Percentiles rank a stretch among this genome's conserved stretches.
phyloP scores from a whole-genome alignment of 1,140 invertebrate genomes.

The Pissodes strobi region DNA sequence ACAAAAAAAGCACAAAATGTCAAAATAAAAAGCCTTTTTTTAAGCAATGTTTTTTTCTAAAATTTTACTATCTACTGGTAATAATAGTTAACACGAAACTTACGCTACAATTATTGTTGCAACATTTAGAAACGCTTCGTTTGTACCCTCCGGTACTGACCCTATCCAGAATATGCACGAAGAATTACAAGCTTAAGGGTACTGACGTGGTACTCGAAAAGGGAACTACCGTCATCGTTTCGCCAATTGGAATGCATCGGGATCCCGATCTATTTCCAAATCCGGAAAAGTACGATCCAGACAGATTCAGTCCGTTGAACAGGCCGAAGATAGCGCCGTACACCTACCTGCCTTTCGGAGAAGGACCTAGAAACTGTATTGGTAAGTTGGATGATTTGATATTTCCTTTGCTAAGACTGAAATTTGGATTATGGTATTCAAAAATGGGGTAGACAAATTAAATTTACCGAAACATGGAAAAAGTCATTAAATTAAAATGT shows the following conservation, averaged over 20 bases:
- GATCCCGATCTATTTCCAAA: slow-evolving; percentile 62
- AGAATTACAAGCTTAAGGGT: slow-evolving; percentile 62
- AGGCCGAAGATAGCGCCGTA: slow-evolving; percentile 49
- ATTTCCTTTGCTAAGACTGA: too few species aligned
- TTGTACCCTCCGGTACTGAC: slow-evolving; percentile 65
- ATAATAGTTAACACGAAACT: neutral
- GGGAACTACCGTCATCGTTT: slow-evolving; percentile 65
- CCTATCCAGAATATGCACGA: slow-evolving; percentile 61
- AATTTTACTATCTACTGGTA: too few species aligned
- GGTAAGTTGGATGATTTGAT: slow-evolving; percentile 46
- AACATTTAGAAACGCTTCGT: slow-evolving; percentile 67
- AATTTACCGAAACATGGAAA: too few species aligned
- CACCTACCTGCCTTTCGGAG: slow-evolving; percentile 63
- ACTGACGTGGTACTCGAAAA: slow-evolving; percentile 62
- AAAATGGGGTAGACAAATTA: too few species aligned
- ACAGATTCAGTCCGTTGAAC: slow-evolving; percentile 58
- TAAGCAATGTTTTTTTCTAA: neutral
- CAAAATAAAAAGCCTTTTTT: too few species aligned
- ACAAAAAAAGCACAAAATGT: too few species aligned
- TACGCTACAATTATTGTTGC: too few species aligned
- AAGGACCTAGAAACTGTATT: slow-evolving; percentile 65
- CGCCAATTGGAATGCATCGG: slow-evolving; percentile 65
- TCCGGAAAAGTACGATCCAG: slow-evolving; percentile 66
- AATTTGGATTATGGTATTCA: too few species aligned
- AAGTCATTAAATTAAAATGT: too few species aligned